phyloP scores from a whole-genome alignment of 2,113 vertebrate species.

The rabbit (Oryctolagus cuniculus) region mOryCun1.1 NC_091434.1:81654501-81655000 shows the following conservation, averaged over 20 bases:
- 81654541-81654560: constrained; percentile 96
- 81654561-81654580: constrained; percentile 96
- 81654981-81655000: constrained; percentile 91
- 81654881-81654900: constrained; percentile 94
- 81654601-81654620: constrained; percentile 98
- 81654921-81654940: constrained; percentile 92
- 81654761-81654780: constrained; percentile 95
- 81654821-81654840: constrained; percentile 90
- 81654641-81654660: constrained; percentile 97
- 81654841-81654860: constrained; percentile 83
- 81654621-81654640: constrained; percentile 96
- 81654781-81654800: constrained; percentile 94
- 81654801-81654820: constrained; percentile 92
- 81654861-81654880: constrained; percentile 86
- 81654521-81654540: constrained; percentile 91
- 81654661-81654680: constrained; percentile 97
- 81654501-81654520: constrained; percentile 89
- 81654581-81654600: constrained; percentile 97
- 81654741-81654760: constrained; percentile 93
- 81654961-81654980: constrained; percentile 87
- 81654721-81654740: constrained; percentile 92
- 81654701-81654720: constrained; percentile 94
- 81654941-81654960: constrained; percentile 89
- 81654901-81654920: constrained; percentile 92
- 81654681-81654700: constrained; percentile 95